Conservation (phyloP, 2,797 vertebrate genomes). For the Dromococcyx pavoninus region DNA sequence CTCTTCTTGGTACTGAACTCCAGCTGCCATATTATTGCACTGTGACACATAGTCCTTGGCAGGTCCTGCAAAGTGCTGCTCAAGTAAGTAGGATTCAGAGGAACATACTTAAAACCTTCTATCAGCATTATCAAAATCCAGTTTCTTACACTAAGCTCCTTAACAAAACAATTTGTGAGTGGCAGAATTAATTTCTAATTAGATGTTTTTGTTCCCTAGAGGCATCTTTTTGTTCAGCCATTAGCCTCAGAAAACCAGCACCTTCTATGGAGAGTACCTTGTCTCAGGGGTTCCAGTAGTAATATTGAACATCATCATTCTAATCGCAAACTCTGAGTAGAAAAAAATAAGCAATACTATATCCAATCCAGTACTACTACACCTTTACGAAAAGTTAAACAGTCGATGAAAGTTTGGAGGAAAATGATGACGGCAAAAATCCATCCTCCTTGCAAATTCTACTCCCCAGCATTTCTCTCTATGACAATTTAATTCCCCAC, state of each 20-base stretch:
- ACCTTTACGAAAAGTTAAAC: neutral
- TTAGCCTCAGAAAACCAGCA: neutral
- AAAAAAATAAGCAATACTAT: neutral
- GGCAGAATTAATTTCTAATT: neutral
- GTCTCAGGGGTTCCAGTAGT: neutral
- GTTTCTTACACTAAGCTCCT: neutral
- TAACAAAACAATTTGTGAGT: neutral
- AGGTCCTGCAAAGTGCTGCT: neutral
- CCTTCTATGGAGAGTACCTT: neutral
- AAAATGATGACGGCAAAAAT: neutral
- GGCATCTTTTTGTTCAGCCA: neutral
- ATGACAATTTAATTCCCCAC: neutral
- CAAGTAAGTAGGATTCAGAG: neutral
- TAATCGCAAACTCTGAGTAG: neutral
- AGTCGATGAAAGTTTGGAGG: neutral
- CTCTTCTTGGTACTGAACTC: neutral
- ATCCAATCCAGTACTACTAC: neutral
- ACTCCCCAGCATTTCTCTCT: neutral
- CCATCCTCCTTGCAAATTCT: neutral
- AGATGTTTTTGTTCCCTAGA: neutral
- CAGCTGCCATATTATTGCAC: neutral
- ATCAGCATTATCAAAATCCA: neutral
- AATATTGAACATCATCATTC: neutral
- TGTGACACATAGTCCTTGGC: fast-evolving
- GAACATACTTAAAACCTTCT: neutral